phyloP scores from a whole-genome alignment of 2,113 vertebrate species.

The Aptenodytes forsteri region DNA sequence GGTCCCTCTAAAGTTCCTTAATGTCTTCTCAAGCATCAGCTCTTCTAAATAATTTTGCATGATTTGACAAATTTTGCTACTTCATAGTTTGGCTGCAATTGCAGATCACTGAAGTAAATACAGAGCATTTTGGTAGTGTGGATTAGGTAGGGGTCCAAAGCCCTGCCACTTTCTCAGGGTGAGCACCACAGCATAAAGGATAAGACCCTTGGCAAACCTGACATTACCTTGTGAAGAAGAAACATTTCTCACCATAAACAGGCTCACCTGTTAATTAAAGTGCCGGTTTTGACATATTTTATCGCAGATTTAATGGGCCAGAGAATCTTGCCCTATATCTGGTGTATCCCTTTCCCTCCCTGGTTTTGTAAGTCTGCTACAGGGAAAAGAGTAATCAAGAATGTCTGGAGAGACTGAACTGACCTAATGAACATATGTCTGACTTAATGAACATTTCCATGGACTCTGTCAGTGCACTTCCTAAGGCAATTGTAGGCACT shows the following conservation, averaged over 20 bases:
- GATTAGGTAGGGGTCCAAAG: not conserved
- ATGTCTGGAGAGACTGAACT: slow-evolving; percentile 10
- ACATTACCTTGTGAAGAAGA: not conserved
- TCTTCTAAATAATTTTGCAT: not conserved
- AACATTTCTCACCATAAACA: not conserved
- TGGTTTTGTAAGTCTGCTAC: slow-evolving; percentile 2
- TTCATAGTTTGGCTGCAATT: not conserved
- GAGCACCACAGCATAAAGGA: not conserved
- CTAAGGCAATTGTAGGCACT: slow-evolving; percentile 50
- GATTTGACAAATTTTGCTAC: not conserved
- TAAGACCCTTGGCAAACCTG: not conserved
- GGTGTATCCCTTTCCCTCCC: not conserved
- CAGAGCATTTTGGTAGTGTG: not conserved
- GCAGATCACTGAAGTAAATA: not conserved
- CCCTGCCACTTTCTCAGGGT: not conserved
- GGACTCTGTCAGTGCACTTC: slow-evolving; percentile 20
- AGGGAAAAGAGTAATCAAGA: slow-evolving; percentile 39
- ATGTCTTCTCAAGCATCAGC: not conserved
- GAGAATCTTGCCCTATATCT: not conserved
- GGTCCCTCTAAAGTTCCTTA: not conserved
- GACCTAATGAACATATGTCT: slow-evolving; percentile 57
- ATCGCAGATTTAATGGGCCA: not conserved
- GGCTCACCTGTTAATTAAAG: not conserved
- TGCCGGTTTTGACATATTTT: not conserved
- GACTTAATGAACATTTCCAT: slow-evolving; percentile 53